Conservation (phyloP, 2,113 vertebrate species). For the Vanacampus margaritifer region DNA sequence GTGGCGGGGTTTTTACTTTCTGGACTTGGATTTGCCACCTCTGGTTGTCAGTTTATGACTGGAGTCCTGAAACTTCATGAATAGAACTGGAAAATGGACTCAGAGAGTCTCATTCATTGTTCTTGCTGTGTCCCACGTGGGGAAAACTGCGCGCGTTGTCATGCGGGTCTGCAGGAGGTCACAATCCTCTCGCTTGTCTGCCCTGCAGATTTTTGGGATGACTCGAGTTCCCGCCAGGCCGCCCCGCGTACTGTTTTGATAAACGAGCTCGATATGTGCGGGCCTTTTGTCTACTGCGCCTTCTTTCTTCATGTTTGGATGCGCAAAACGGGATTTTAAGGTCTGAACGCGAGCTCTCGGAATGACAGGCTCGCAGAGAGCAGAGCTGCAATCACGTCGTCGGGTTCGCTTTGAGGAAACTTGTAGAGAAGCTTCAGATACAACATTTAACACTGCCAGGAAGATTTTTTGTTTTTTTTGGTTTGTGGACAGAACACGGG, state of each 20-base stretch:
- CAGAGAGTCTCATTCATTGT: slow-evolving; percentile 15
- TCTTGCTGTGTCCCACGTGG: slow-evolving; percentile 5
- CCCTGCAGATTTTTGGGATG: slow-evolving; percentile 46
- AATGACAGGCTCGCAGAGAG: background rate
- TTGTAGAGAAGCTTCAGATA: background rate
- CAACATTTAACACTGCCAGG: too few species aligned
- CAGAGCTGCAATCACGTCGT: too few species aligned
- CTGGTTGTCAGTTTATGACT: background rate
- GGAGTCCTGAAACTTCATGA: background rate
- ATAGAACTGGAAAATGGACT: background rate
- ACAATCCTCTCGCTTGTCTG: slow-evolving; percentile 42
- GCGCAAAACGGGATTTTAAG: background rate
- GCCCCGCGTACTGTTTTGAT: slow-evolving; percentile 10
- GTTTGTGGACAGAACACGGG: too few species aligned
- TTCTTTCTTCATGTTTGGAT: background rate
- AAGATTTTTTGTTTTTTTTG: background rate
- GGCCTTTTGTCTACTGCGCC: slow-evolving; percentile 9
- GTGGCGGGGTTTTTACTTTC: too few species aligned
- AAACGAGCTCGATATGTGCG: slow-evolving; percentile 26
- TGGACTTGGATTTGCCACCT: too few species aligned
- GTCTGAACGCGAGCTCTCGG: background rate
- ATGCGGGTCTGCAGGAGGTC: background rate
- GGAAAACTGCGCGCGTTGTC: background rate
- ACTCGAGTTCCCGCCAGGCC: slow-evolving; percentile 44
- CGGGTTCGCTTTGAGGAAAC: background rate